Percentiles rank a stretch among this genome's conserved stretches.
These are phyloP conservation scores for Temnothorax ravouxi DNA, from an alignment of 2,888 invertebrate genomes.

Conservation along the genomic window DNA sequence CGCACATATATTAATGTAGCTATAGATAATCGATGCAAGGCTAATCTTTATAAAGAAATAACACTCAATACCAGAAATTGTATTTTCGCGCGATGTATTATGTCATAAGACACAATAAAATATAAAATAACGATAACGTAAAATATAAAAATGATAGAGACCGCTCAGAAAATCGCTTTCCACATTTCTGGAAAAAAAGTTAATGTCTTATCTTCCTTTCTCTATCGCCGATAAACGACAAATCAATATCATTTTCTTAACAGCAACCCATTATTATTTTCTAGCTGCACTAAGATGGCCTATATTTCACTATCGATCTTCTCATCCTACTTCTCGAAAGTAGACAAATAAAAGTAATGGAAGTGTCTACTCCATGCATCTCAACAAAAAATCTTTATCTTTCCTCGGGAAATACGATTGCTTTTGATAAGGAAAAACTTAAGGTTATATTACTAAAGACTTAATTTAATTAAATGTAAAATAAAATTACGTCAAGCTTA, in stretches of 20 bases:
- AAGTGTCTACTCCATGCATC: constrained; percentile 23
- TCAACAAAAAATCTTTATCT: constrained; percentile 48
- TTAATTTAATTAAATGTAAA: neutral
- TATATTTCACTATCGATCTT: constrained; percentile 60
- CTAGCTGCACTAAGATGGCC: constrained; percentile 18
- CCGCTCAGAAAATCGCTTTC: neutral
- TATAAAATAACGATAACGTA: neutral
- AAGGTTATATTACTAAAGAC: constrained; percentile 21
- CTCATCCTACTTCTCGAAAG: constrained; percentile 19
- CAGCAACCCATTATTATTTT: constrained; percentile 31
- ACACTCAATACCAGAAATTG: neutral
- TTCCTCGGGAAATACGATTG: constrained; percentile 64
- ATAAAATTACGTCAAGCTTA: neutral
- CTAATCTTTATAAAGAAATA: constrained; percentile 22
- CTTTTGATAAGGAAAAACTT: constrained; percentile 58
- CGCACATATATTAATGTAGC: constrained; percentile 15
- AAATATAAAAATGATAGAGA: neutral
- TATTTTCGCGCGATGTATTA: neutral
- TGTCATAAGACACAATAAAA: neutral
- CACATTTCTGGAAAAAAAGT: neutral
- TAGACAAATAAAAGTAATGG: constrained; percentile 62
- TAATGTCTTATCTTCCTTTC: neutral
- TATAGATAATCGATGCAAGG: constrained; percentile 5
- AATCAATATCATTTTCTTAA: constrained; percentile 45
- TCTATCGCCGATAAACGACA: constrained; percentile 16